These are phyloP conservation scores for Ictidomys tridecemlineatus DNA, from an alignment of 2,113 vertebrate genomes.

Conservation along the genomic window DNA sequence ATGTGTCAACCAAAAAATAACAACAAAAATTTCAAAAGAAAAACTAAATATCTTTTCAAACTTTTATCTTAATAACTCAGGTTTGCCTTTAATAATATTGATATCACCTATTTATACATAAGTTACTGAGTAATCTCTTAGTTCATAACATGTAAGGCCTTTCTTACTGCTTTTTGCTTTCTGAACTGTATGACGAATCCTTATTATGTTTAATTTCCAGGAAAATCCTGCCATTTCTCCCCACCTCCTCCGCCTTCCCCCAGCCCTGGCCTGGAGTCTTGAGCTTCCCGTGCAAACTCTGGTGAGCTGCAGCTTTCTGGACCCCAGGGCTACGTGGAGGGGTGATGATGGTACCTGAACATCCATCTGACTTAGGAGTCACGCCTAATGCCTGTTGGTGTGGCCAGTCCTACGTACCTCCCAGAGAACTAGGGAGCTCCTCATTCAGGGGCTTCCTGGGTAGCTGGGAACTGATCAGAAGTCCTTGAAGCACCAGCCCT, in stretches of 20 bases:
- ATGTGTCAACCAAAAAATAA: not conserved
- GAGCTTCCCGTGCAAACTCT: not conserved
- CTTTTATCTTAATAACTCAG: not conserved
- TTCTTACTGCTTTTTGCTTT: not conserved
- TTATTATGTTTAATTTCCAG: not conserved
- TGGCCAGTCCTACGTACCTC: not conserved
- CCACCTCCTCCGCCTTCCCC: too few relatives aligned
- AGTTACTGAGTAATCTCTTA: not conserved
- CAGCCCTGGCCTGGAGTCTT: too few relatives aligned
- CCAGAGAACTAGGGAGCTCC: fast-evolving
- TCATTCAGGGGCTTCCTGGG: not conserved
- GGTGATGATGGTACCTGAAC: not conserved
- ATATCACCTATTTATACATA: too few relatives aligned
- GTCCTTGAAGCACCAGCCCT: not conserved
- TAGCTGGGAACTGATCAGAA: not conserved
- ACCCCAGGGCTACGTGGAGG: too few relatives aligned
- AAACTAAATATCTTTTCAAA: not conserved
- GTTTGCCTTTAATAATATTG: not conserved
- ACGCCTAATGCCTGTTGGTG: not conserved
- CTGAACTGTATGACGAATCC: not conserved
- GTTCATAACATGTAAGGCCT: not conserved
- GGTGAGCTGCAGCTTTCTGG: not conserved
- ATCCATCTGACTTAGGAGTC: fast-evolving
- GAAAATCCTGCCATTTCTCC: not conserved
- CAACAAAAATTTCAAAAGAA: not conserved